Evolutionary conservation across 2,113 vertebrate genomes (phyloP), one percentile per base, ranked within the genome.

Genomic region (Psammodynastes pulverulentus): DNA sequence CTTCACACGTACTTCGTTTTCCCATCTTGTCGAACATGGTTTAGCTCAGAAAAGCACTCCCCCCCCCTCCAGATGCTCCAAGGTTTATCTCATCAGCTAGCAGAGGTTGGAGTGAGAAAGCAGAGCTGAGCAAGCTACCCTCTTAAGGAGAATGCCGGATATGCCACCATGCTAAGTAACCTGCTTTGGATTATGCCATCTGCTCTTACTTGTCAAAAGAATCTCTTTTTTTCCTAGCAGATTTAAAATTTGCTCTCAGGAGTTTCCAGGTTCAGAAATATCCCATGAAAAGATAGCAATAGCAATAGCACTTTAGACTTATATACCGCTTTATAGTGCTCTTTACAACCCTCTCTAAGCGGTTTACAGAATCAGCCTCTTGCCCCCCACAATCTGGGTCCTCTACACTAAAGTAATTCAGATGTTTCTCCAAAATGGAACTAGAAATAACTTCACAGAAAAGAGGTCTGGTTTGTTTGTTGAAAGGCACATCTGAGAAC

Each of bases 111-210:
- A 23, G 48, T 9, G 21, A n/a, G 54, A 89, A 45, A 43, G 84
- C 84, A 85, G 12, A 34, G 17, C 72, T 58, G 56, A 53, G 5
- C 88, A 0, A 5, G 79, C 90, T 79, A 45, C 0, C 56, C 84
- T 49, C 67, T 51, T 24, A 45, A 88, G 51, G 62, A n/a, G 10
- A 89, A 58, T 29, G 24, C 56, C 56, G 29, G 56, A 58, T 58
- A 26, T 29, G 24, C 24, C 56, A 4, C 29, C 58, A 0, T 1
- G 21, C 21, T 21, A 23, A 54, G 5, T 23, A 54, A 2, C 29
- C 48, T 34, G 91, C 88, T 85, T 94, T 90, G 93, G 88, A 95
- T 26, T 49, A 86, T 89, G 52, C 92, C 92, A 43, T 67, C 92
- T 94, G 88, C 93, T 54, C 0, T 0, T 52, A 24, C 15, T 0